Evolutionary conservation across 2,888 invertebrate genomes (phyloP).

Genomic region (Brachynemurus nebulosus): DNA sequence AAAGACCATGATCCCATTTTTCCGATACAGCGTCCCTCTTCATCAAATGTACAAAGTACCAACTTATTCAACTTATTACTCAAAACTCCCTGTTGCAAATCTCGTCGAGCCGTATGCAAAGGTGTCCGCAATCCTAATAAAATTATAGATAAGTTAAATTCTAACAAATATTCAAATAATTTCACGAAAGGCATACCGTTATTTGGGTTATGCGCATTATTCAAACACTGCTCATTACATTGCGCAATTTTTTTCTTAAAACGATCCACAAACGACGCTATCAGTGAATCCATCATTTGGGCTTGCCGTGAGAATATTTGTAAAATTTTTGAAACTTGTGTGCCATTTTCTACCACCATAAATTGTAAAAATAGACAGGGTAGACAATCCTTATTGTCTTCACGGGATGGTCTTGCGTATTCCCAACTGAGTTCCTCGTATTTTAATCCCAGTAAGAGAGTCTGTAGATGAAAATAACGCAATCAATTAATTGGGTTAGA

Average conservation of each 20-base stretch:
- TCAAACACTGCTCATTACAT: background rate
- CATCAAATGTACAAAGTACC: constrained; percentile 80
- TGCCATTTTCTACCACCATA: constrained; percentile 61
- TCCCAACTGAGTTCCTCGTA: constrained; percentile 91
- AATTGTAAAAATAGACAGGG: constrained; percentile 90
- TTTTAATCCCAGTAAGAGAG: constrained; percentile 65
- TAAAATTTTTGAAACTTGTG: constrained; percentile 67
- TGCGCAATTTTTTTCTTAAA: constrained; percentile 37
- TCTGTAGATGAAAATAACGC: constrained; percentile 37
- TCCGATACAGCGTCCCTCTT: constrained; percentile 73
- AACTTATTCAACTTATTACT: constrained; percentile 77
- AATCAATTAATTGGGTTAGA: background rate
- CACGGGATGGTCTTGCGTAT: constrained; percentile 73
- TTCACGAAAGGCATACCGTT: no score
- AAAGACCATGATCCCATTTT: constrained; percentile 77
- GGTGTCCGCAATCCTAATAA: no score
- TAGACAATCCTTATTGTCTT: constrained; percentile 70
- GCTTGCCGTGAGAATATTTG: constrained; percentile 61
- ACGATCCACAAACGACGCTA: constrained; percentile 69
- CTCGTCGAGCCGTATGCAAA: no score
- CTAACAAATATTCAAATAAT: no score
- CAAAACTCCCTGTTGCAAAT: no score
- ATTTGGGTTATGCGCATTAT: no score
- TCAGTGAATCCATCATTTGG: constrained; percentile 75
- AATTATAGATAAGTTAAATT: no score